A percentile compares a stretch with the other conserved stretches of the same genome.
phyloP scores from a whole-genome alignment of 2,113 vertebrate species.

The Python bivittatus region DNA sequence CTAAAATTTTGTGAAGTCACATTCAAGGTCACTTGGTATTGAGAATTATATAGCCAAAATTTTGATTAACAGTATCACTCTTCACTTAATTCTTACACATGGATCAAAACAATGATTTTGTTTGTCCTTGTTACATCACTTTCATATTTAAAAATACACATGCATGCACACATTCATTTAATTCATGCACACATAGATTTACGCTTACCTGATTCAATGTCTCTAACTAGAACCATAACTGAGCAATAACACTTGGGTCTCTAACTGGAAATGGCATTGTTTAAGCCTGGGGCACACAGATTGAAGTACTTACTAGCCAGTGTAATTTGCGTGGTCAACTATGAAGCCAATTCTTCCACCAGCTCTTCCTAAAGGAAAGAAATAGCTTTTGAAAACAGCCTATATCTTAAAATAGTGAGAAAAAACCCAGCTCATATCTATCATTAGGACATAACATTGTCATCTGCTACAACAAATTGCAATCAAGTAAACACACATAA shows the following conservation, averaged over 20 bases:
- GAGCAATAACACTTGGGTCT: conserved; percentile 55
- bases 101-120: conserved; percentile 37
- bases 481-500: not conserved
- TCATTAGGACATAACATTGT: conserved; percentile 17
- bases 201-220: conserved; percentile 17
- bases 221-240: conserved; percentile 50
- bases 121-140: conserved; percentile 18
- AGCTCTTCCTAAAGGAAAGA: conserved; percentile 54
- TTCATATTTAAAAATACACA: conserved; percentile 13
- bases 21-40: conserved; percentile 65
- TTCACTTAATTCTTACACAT: conserved; percentile 38
- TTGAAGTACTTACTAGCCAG: conserved; percentile 69
- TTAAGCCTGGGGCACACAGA: conserved; percentile 67
- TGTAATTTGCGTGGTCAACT: conserved; percentile 68
- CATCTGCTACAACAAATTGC: not conserved
- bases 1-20: conserved; percentile 61
- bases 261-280: conserved; percentile 67
- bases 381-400: conserved; percentile 35
- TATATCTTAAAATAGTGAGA: conserved; percentile 26
- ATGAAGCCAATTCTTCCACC: conserved; percentile 66
- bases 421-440: not conserved
- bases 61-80: conserved; percentile 53
- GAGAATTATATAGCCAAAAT: conserved; percentile 51
- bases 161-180: conserved; percentile 4
- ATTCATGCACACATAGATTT: conserved; percentile 15